Conservation (phyloP, 2,113 vertebrate species). For the Aphyosemion australe region DNA sequence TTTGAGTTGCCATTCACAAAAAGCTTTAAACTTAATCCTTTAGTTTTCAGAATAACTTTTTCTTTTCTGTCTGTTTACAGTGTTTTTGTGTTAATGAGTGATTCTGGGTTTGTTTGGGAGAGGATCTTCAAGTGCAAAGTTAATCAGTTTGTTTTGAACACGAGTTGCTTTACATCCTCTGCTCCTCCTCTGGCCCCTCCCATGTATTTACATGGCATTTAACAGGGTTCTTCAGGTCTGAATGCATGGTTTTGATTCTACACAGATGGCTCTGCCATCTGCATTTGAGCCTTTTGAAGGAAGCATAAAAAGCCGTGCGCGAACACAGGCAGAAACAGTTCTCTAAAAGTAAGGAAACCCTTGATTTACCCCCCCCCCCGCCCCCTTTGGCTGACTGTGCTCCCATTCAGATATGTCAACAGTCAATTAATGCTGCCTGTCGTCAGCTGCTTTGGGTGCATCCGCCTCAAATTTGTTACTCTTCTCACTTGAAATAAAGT, state of each 20-base stretch:
- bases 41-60: conserved; percentile 24
- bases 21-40: conserved; percentile 29
- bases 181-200: conserved; percentile 69
- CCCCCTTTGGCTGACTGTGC: conserved; percentile 66
- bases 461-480: conserved; percentile 62
- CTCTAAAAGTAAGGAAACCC: conserved; percentile 72
- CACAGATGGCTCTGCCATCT: conserved; percentile 80
- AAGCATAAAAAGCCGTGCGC: conserved; percentile 72
- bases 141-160: conserved; percentile 76
- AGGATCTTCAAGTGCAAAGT: conserved; percentile 61
- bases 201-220: conserved; percentile 72
- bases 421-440: conserved; percentile 76
- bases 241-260: conserved; percentile 79
- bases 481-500: conserved; percentile 67
- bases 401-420: conserved; percentile 70
- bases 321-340: conserved; percentile 63
- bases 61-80: conserved; percentile 19
- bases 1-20: conserved; percentile 58
- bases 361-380: conserved; percentile 71
- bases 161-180: conserved; percentile 66
- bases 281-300: conserved; percentile 78
- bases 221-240: conserved; percentile 77
- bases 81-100: conserved; percentile 59
- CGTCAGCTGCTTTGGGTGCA: conserved; percentile 63
- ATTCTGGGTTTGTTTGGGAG: conserved; percentile 45